phyloP scores from a whole-genome alignment of 1,140 invertebrate species.

The Sinella curviseta region DNA sequence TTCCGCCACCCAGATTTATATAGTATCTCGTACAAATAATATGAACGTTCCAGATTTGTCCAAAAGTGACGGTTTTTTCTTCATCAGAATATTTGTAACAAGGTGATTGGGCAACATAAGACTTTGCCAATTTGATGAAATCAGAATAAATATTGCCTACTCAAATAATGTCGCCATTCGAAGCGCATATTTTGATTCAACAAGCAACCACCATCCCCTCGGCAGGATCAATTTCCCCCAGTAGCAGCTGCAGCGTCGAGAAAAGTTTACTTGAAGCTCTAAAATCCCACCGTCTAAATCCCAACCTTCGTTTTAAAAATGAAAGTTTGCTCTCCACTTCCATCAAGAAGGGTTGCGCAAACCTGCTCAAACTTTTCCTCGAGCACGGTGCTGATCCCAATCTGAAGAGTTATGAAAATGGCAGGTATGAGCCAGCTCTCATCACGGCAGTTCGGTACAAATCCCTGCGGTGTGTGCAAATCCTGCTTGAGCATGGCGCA shows the following conservation, averaged over 20 bases:
- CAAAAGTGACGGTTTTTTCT: no score
- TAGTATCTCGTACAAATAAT: not conserved
- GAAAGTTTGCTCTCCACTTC: constrained; percentile 40
- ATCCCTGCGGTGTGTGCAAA: constrained; percentile 30
- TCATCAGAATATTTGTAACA: no score
- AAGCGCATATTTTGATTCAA: constrained; percentile 1
- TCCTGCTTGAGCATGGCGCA: constrained; percentile 39
- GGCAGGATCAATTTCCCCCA: not conserved
- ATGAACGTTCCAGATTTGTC: not conserved
- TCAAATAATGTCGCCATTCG: not conserved
- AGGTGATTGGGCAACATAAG: not conserved
- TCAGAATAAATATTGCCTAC: no score
- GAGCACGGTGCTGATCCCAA: constrained; percentile 43
- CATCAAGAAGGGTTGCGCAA: constrained; percentile 21
- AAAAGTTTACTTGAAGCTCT: not conserved
- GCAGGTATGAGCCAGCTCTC: constrained; percentile 42
- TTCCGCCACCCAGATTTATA: not conserved
- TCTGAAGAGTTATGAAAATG: constrained; percentile 42
- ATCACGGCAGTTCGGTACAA: constrained; percentile 41
- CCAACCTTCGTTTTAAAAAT: not conserved
- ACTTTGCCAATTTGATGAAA: not conserved
- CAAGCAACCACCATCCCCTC: not conserved
- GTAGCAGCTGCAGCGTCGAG: not conserved
- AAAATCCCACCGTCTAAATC: not conserved
- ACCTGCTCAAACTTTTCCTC: constrained; percentile 37